A percentile compares a stretch with the other conserved stretches of the same genome.
Evolutionary conservation across 2,888 invertebrate genomes (phyloP).

Genomic region (Crepidodera aurea): DNA sequence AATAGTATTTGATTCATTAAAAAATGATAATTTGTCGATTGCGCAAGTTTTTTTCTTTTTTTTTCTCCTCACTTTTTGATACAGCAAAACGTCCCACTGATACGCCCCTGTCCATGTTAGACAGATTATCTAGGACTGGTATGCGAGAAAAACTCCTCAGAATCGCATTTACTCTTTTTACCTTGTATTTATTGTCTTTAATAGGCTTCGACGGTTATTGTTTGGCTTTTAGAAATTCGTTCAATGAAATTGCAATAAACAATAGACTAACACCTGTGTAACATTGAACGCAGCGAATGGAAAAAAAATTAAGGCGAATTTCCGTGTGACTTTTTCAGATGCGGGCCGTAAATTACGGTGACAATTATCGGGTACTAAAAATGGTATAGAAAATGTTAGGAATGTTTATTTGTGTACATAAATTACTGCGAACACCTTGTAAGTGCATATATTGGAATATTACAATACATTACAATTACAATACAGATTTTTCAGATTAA

Average conservation of each 20-base stretch:
- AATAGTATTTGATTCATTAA: no score
- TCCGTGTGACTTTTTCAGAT: conserved; percentile 44
- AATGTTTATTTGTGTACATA: conserved; percentile 21
- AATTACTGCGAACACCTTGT: not conserved
- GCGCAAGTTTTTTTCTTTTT: no score
- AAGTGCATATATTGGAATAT: no score
- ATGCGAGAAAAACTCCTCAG: conserved; percentile 51
- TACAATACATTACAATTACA: no score
- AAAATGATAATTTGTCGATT: no score
- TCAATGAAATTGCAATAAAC: conserved; percentile 55
- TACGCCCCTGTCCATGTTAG: not conserved
- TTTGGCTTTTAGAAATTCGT: conserved; percentile 53
- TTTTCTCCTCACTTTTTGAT: no score
- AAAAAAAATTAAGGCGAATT: conserved; percentile 46
- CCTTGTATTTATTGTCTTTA: conserved; percentile 57
- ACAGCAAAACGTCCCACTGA: no score
- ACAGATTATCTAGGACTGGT: conserved; percentile 52
- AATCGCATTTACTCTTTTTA: conserved; percentile 50
- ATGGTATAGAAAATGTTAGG: conserved; percentile 21
- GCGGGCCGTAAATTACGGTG: conserved; percentile 15
- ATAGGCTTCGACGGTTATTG: conserved; percentile 52
- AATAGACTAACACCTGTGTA: conserved; percentile 55
- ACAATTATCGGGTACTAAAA: conserved; percentile 17
- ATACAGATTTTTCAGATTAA: no score
- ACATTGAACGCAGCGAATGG: conserved; percentile 47